Evolutionary conservation across 2,888 invertebrate genomes (phyloP).

Genomic region (Tricholauxania praeusta): DNA sequence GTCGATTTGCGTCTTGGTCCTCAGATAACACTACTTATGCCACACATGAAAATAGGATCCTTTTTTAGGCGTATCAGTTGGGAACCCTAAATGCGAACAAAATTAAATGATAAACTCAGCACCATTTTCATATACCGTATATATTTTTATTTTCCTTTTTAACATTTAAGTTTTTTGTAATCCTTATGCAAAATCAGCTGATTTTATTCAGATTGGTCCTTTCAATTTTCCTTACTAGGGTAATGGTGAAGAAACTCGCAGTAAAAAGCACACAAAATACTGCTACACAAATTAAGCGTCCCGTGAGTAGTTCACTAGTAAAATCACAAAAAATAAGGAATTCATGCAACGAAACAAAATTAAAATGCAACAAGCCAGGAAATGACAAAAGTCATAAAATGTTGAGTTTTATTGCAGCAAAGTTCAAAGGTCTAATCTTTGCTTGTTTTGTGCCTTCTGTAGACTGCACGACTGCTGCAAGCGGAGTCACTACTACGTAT

Average conservation of each 20-base stretch:
- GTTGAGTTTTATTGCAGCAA: slow-evolving; percentile 62
- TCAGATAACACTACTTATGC: too few relatives aligned
- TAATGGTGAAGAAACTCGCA: slow-evolving; percentile 20
- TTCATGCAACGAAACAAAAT: slow-evolving; percentile 19
- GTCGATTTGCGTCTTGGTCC: too few relatives aligned
- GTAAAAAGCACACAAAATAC: slow-evolving; percentile 12
- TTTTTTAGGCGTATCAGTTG: too few relatives aligned
- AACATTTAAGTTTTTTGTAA: background rate
- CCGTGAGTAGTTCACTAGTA: background rate
- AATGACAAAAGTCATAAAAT: slow-evolving; percentile 63
- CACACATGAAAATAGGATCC: too few relatives aligned
- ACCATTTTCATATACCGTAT: background rate
- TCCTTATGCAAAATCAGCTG: slow-evolving; percentile 30
- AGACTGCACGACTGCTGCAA: too few relatives aligned
- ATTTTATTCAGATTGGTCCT: background rate
- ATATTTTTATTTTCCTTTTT: background rate
- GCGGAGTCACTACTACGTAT: too few relatives aligned
- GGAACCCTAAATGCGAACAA: too few relatives aligned
- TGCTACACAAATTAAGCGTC: background rate
- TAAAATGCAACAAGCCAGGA: slow-evolving; percentile 45
- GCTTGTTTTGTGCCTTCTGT: slow-evolving; percentile 36
- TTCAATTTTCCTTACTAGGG: slow-evolving; percentile 6
- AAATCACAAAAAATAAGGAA: too few relatives aligned
- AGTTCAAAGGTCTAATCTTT: slow-evolving; percentile 62
- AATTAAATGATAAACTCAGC: too few relatives aligned